Conservation (phyloP, 92 coral and sea anemone species). For the Bergia puertoricense region DNA sequence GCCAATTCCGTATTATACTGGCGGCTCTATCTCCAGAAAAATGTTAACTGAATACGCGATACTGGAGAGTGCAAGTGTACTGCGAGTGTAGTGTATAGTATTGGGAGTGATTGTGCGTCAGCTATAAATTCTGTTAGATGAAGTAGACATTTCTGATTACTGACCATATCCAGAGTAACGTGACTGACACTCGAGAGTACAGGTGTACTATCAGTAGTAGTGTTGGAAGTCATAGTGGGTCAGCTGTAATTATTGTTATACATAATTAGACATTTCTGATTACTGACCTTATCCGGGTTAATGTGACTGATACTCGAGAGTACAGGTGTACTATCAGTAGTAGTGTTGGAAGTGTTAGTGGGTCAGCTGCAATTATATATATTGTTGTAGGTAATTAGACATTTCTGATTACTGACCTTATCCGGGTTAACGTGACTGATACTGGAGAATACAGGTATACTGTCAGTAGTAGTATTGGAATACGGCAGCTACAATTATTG, state of each 20-base stretch:
- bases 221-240: background rate
- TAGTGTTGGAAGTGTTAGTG: background rate
- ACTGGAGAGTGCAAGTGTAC: slow-evolving; percentile 2
- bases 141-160: background rate
- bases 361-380: background rate
- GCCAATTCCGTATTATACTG: no score
- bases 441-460: no score
- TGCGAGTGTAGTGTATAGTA: background rate
- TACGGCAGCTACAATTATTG: background rate
- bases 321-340: no score
- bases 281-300: background rate
- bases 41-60: no score
- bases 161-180: background rate
- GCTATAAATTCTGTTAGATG: background rate
- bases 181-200: background rate
- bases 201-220: no score
- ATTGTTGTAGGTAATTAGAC: background rate
- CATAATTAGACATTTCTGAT: background rate
- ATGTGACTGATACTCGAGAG: background rate
- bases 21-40: no score
- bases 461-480: background rate
- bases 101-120: background rate
- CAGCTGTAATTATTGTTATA: background rate
- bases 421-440: background rate
- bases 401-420: background rate